Base-by-base conservation (phyloP, 2,888 invertebrate species). In the Tenthredo scrophulariae region DNA sequence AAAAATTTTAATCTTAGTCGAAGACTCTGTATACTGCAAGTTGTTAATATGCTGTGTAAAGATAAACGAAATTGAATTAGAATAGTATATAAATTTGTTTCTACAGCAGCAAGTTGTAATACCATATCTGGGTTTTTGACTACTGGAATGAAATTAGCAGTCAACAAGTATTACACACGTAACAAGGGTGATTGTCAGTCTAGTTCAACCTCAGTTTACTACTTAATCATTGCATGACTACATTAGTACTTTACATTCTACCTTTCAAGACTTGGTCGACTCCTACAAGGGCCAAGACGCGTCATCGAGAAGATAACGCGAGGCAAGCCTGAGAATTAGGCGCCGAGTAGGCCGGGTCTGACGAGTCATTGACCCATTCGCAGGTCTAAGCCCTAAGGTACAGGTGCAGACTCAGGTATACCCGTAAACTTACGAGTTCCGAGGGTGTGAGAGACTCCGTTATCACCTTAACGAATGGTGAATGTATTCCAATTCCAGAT, bases 291-390 rank as follows among this genome's bases (percentile, higher is more conserved):
- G 77, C 50, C 50, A 33, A 22, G 80, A 37, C 13, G n/a, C 26
- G 22, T 40, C 58, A 40, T 10, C 62, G 62, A 80, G 40, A 50
- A 80, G 80, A 80, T 80, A 80, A 80, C 80, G 62, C 40, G 40
- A 62, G 40, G 62, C 80, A 58, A 40, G 58, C 40, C 22, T 80
- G 80, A 40, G 80, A 80, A 80, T 80, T 80, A 80, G 80, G 62
- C 80, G 62, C 29, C 58, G 40, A 58, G 80, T 80, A 33, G 80
- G 62, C 80, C 80, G 58, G 40, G 62, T 40, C 80, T 29, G 58
- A 80, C 80, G 80, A 80, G 80, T 80, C 80, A 80, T 62, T 62
- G 80, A 80, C 80, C 80, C 80, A 80, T 80, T 62, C 40, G 62
- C 58, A 62, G 80, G 80, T 80, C 80, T 80, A 40, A 58, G 80